Base-by-base conservation (phyloP, 2,113 vertebrate genomes). In the Anoplopoma fimbria region DNA sequence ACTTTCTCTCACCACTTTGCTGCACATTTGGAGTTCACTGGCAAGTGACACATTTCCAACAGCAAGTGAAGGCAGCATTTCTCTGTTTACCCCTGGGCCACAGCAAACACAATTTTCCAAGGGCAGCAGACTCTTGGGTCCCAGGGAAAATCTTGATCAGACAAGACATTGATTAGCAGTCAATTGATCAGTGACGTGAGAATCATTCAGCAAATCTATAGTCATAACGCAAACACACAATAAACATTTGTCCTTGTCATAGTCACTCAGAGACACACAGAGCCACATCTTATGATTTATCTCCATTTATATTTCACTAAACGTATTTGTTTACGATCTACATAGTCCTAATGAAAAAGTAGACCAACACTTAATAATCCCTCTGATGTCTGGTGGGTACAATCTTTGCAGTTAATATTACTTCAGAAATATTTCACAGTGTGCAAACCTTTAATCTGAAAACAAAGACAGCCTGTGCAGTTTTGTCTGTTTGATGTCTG, bases 31-130 rank as follows among this genome's bases (percentile, higher is more conserved):
- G 14, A 10, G 1, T 74, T 58, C 4, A 60, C 17, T 40, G 14
- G 3, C 0, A 33, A 69, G 19, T 47, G 0, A 34, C 12, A 80
- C 4, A 68, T 73, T 78, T 80, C 75, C 49, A 0, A 80, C 29
- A 17, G 68, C 34, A 8, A 0, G 0, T 84, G 49, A 90, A 90
- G 38, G 82, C 78, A 90, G n/a, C 88, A 75, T 77, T 70, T 69
- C 29, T 36, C 62, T 61, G 55, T 81, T 74, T 75, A 83, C 53
- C 51, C 6, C 33, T 68, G 29, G 62, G 23, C 40, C 47, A 21
- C 5, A 34, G 61, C 4, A 65, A 42, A 84, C 62, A 51, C 34
- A 67, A 45, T 58, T 82, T 77, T 38, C 21, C 36, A 53, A 82
- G 53, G 83, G 14, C 74, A 79, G 67, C 67, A 81, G 77, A 86